phyloP scores from a whole-genome alignment of 1,140 invertebrate genomes.

The Plutomurus gul region DNA sequence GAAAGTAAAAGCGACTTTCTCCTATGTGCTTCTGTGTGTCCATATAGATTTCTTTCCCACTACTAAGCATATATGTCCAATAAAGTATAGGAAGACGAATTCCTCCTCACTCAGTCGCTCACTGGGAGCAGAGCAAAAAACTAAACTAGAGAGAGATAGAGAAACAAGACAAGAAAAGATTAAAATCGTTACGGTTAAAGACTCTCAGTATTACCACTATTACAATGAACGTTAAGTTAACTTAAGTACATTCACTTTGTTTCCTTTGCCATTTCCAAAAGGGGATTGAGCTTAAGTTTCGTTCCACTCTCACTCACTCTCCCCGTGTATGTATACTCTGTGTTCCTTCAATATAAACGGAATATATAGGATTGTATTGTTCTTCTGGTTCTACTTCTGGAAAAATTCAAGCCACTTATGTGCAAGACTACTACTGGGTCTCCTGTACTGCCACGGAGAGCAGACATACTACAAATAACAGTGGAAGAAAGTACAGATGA shows the following conservation, averaged over 20 bases:
- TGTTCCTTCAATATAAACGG: no score
- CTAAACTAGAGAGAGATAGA: not conserved
- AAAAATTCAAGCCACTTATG: not conserved
- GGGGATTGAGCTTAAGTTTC: not conserved
- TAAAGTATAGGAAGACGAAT: no score
- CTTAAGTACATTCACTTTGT: constrained; percentile 4
- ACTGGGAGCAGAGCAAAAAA: not conserved
- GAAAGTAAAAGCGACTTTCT: no score
- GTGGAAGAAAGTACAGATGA: not conserved
- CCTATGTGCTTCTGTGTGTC: no score
- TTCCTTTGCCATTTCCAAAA: not conserved
- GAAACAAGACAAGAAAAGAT: not conserved
- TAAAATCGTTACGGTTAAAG: constrained; percentile 12
- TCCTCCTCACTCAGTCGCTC: not conserved
- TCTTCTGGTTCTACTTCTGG: not conserved
- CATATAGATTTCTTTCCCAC: no score
- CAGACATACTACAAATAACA: not conserved
- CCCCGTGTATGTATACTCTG: no score
- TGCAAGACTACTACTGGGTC: no score
- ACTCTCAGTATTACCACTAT: not conserved
- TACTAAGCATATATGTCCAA: no score
- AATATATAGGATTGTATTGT: not conserved
- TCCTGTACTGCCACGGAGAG: not conserved
- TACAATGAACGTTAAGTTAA: not conserved
- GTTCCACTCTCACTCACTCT: no score